Percentiles rank a stretch among this genome's conserved stretches.
These are phyloP conservation scores for Drosophila bunnanda DNA, from an alignment of 2,888 invertebrate species.

Conservation along the genomic window DNA sequence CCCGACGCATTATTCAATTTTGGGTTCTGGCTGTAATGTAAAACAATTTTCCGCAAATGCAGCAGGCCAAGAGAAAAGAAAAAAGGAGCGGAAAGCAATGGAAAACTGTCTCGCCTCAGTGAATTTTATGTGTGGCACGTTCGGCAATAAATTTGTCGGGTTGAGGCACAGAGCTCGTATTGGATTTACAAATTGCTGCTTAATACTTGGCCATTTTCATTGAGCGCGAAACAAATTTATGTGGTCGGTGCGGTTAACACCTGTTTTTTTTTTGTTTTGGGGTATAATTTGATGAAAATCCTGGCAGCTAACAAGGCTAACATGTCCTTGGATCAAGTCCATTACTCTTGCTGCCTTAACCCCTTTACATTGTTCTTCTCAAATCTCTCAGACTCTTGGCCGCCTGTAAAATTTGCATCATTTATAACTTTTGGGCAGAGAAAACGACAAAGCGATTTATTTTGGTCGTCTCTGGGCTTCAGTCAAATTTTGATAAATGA, in stretches of 20 bases:
- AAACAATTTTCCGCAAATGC: constrained; percentile 50
- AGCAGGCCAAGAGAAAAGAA: constrained; percentile 1
- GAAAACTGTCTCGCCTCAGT: constrained; percentile 50
- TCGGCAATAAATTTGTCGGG: constrained; percentile 63
- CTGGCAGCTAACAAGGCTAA: constrained; percentile 2
- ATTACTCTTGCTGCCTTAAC: constrained; percentile 7
- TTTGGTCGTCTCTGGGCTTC: constrained; percentile 35
- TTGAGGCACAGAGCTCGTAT: constrained; percentile 38
- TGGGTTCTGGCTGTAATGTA: constrained; percentile 37
- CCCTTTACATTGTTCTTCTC: constrained; percentile 16
- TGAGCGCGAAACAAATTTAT: constrained; percentile 33
- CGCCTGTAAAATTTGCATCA: constrained; percentile 44
- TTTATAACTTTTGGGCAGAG: constrained; percentile 59
- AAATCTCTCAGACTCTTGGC: constrained; percentile 12
- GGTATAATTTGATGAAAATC: constrained; percentile 12
- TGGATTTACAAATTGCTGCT: constrained; percentile 65
- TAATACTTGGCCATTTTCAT: constrained; percentile 49
- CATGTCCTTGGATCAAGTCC: constrained; percentile 2
- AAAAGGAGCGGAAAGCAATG: constrained; percentile 16
- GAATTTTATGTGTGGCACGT: constrained; percentile 73
- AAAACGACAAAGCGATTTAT: constrained; percentile 57
- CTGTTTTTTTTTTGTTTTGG: constrained; percentile 42
- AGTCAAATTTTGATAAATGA: constrained; percentile 70
- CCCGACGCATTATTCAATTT: constrained; percentile 72
- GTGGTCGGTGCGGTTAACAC: constrained; percentile 56